Evolutionary conservation across 2,797 vertebrate species (phyloP).

Genomic region (Pangasius krempfi): DNA sequence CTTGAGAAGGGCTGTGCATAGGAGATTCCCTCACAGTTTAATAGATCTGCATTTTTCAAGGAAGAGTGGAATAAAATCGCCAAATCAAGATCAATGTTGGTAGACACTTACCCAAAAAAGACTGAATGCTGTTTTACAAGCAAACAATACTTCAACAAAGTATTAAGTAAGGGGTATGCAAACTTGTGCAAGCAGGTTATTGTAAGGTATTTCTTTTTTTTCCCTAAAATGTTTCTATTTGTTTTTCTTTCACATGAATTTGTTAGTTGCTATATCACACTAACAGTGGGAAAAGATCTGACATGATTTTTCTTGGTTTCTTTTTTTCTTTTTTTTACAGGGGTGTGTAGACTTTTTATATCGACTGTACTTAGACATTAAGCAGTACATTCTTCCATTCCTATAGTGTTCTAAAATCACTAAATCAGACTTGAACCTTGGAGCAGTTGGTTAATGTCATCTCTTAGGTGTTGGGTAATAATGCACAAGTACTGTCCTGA

Average conservation of each 20-base stretch:
- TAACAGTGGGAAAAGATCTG: background rate
- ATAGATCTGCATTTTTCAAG: background rate
- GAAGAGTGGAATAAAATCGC: background rate
- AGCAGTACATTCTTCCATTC: background rate
- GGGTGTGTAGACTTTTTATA: constrained; percentile 5
- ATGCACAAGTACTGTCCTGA: background rate
- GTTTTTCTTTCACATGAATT: background rate
- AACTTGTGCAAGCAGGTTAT: too few species aligned
- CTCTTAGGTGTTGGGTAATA: background rate
- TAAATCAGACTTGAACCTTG: background rate
- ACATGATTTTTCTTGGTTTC: background rate
- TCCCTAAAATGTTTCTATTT: too few species aligned
- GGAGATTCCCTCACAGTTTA: background rate
- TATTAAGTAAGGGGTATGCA: too few species aligned
- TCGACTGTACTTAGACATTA: background rate
- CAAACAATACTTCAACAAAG: too few species aligned
- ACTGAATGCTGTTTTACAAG: background rate
- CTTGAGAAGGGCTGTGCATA: background rate
- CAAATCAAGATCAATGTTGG: too few species aligned
- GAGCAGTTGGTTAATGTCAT: background rate
- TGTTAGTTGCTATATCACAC: background rate
- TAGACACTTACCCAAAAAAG: too few species aligned
- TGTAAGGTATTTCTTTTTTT: too few species aligned
- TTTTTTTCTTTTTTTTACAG: background rate
- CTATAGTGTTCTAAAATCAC: background rate